Evolutionary conservation across 1,140 invertebrate species (phyloP).

Genomic region (Ericerus pela): DNA sequence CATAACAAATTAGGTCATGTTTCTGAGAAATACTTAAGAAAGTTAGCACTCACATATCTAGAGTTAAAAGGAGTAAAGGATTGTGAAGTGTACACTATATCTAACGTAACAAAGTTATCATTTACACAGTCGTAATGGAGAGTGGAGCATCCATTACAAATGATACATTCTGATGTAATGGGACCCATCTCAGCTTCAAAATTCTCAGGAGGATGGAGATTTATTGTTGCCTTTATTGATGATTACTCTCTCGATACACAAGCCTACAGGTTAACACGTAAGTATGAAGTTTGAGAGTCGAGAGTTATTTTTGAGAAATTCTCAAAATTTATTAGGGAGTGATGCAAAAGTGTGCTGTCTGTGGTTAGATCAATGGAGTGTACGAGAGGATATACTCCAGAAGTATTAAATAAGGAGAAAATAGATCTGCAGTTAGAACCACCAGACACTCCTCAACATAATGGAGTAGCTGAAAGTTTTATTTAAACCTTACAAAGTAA

Average conservation of each 20-base stretch:
- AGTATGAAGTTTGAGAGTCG: background rate
- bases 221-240: background rate
- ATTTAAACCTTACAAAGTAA: conserved; percentile 30
- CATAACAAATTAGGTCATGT: background rate
- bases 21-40: background rate
- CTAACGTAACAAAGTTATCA: background rate
- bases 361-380: background rate
- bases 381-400: background rate
- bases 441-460: conserved; percentile 28
- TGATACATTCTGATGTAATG: background rate
- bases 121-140: background rate
- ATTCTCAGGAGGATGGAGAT: background rate
- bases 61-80: background rate
- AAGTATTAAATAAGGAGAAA: background rate
- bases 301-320: background rate
- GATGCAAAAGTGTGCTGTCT: background rate
- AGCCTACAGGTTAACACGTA: background rate
- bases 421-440: background rate
- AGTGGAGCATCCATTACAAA: background rate
- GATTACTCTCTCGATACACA: background rate
- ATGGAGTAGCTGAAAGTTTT: conserved; percentile 31
- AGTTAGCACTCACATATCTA: background rate
- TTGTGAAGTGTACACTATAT: background rate
- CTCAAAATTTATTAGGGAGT: background rate
- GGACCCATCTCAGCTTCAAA: background rate